phyloP scores from a whole-genome alignment of 2,797 vertebrate species.

The Alectoris magna region DNA sequence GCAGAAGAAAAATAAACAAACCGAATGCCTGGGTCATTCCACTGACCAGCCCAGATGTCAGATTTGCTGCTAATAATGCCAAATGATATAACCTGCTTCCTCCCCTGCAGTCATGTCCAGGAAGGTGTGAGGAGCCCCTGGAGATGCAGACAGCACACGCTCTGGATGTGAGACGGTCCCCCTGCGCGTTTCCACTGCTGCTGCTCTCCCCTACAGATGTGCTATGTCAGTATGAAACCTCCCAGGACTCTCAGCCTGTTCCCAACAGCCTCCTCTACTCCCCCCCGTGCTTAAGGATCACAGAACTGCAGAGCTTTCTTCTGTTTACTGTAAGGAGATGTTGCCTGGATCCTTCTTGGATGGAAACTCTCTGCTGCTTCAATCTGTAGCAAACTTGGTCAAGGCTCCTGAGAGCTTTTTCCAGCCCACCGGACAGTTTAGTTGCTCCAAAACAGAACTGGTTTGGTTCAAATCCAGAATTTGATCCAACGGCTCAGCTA shows the following conservation, averaged over 20 bases:
- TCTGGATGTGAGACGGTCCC: background rate
- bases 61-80: background rate
- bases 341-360: conserved; percentile 71
- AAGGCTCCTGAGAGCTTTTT: conserved; percentile 54
- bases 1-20: conserved; percentile 69
- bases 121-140: conserved; percentile 40
- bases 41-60: conserved; percentile 32
- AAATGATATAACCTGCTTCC: background rate
- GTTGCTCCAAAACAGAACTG: conserved; percentile 46
- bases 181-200: background rate
- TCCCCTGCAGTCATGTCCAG: background rate
- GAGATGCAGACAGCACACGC: background rate
- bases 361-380: conserved; percentile 34
- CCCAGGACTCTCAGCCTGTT: conserved; percentile 37
- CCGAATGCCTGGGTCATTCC: conserved; percentile 41
- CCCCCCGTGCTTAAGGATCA: conserved; percentile 24
- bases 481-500: conserved; percentile 9
- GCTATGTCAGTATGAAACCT: conserved; percentile 57
- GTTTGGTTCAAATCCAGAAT: conserved; percentile 26
- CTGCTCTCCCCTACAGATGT: conserved; percentile 55
- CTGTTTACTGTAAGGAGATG: conserved; percentile 62
- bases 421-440: conserved; percentile 41
- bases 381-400: conserved; percentile 66
- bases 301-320: conserved; percentile 44
- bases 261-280: conserved; percentile 33